Percentiles rank a stretch among this genome's conserved stretches.
Conservation (phyloP, 2,113 vertebrate species). For the Brachyhypopomus gauderio region DNA sequence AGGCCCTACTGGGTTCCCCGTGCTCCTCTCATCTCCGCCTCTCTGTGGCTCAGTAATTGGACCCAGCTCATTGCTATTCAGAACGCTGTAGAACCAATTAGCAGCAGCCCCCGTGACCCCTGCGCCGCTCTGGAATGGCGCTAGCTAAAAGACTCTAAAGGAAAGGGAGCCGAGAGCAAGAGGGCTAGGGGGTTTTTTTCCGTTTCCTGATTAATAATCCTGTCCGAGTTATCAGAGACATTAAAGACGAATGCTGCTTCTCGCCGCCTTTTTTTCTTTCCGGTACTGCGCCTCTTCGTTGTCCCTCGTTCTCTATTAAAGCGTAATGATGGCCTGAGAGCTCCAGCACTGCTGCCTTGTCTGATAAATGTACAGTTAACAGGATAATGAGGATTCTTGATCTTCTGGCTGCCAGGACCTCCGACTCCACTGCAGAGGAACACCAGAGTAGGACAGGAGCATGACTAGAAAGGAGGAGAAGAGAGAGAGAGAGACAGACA, state of each 20-base stretch:
- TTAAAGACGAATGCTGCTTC: constrained; percentile 89
- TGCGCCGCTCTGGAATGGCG: constrained; percentile 67
- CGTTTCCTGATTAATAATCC: constrained; percentile 93
- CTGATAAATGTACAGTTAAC: constrained; percentile 97
- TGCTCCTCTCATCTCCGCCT: constrained; percentile 55
- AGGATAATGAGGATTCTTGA: constrained; percentile 93
- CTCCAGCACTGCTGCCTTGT: constrained; percentile 90
- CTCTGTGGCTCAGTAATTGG: constrained; percentile 77
- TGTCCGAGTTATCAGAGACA: constrained; percentile 90
- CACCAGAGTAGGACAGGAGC: constrained; percentile 63
- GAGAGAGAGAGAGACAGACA: constrained; percentile 25
- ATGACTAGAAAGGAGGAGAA: constrained; percentile 55
- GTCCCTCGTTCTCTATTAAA: constrained; percentile 91
- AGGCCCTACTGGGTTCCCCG: constrained; percentile 52
- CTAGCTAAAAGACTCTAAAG: constrained; percentile 72
- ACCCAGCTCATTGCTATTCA: constrained; percentile 75
- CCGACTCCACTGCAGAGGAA: constrained; percentile 70
- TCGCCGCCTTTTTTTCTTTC: constrained; percentile 65
- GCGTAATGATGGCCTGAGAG: constrained; percentile 93
- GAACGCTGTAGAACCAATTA: constrained; percentile 85
- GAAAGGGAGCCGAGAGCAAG: constrained; percentile 79
- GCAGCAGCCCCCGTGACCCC: constrained; percentile 76
- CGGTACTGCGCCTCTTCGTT: constrained; percentile 78
- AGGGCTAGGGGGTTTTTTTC: constrained; percentile 85
- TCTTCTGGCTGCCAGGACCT: constrained; percentile 76